Base-by-base conservation (phyloP, 2,797 vertebrate species). In the Macroramphosus scolopax region DNA sequence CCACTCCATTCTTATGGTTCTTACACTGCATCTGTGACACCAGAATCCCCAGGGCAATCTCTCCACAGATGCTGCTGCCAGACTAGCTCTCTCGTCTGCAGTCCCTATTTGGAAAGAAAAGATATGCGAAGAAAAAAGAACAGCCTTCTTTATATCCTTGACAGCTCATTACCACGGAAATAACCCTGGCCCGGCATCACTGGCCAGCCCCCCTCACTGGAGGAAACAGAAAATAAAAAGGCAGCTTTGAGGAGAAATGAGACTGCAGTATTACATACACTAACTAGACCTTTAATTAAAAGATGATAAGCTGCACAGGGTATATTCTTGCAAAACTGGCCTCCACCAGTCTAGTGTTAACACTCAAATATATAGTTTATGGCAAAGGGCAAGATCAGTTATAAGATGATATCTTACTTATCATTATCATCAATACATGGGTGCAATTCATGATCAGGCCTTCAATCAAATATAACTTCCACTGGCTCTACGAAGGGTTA, bases 141-240 rank as follows among this genome's bases (percentile, higher is more conserved):
- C 63, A 72, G 70, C 76, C 78, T 81, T 86, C 81, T 87, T 89
- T 87, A 87, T 87, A 86, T 90, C 80, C 72, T 70, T 88, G 89
- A 90, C 89, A 91, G 87, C 88, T 91, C 89, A 90, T 91, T 91
- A 89, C 84, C 83, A 87, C 77, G 53, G 84, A 88, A 89, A 89
- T 86, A 85, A 88, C 84, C 71, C 78, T 79, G 73, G 81, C 75
- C 81, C 79, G 85, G 80, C 83, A 84, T 87, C 80, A 79, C 75
- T 80, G 80, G 79, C 70, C 80, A 62, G 44, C 56, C 51, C 60
- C 53, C 59, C 44, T 75, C 68, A 77, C 60, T 64, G 52, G 62
- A 74, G 73, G 71, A 80, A 69, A 73, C 37, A 58, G 59, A 81
- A 56, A 77, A 79, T 79, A 75, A 65, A 68, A 59, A 48, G 40